Evolutionary conservation across 2,113 vertebrate genomes (phyloP).

Genomic region (Nasalis larvatus): DNA sequence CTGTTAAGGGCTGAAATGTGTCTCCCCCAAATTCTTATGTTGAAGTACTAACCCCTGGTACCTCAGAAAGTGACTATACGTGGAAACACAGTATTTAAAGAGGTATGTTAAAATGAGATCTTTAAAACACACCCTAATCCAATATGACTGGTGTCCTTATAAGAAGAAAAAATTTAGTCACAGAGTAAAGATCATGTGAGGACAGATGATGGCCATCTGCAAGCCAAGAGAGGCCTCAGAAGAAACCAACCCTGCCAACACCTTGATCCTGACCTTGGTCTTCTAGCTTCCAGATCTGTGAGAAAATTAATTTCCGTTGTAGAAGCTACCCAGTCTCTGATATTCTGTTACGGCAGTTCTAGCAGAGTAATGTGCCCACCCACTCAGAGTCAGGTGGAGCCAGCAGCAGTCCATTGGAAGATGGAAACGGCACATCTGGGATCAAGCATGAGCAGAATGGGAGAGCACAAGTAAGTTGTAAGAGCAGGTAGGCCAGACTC

Average conservation of each 20-base stretch:
- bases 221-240: background rate
- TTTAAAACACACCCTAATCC: background rate
- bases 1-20: background rate
- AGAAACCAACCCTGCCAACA: background rate
- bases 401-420: background rate
- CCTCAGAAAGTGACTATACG: background rate
- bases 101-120: background rate
- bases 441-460: background rate
- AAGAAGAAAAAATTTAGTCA: background rate
- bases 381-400: background rate
- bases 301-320: background rate
- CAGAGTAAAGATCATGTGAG: background rate
- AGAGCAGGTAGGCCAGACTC: background rate
- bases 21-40: background rate
- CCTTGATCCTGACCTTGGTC: background rate
- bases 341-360: background rate
- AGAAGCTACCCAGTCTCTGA: background rate
- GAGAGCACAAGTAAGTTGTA: background rate
- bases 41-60: background rate
- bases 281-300: background rate
- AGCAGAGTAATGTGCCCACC: background rate
- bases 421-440: background rate
- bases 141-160: background rate
- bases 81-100: background rate
- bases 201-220: background rate